phyloP scores from a whole-genome alignment of 2,888 invertebrate genomes.

The Eupithecia vulgata region DNA sequence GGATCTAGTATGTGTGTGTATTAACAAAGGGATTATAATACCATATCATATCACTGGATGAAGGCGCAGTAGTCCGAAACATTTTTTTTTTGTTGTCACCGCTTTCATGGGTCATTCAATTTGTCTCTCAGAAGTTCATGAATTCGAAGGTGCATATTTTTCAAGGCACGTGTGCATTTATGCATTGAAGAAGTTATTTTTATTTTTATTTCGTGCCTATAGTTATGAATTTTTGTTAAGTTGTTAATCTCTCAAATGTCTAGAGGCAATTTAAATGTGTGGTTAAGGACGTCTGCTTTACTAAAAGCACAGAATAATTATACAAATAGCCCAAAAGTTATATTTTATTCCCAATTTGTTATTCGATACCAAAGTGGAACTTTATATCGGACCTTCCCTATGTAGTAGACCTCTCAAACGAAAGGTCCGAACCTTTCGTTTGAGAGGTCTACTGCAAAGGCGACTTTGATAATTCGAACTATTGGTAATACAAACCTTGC shows the following conservation, averaged over 20 bases:
- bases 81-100: not conserved
- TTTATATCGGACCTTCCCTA: conserved; percentile 10
- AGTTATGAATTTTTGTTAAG: too few species aligned
- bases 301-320: too few species aligned
- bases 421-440: conserved; percentile 12
- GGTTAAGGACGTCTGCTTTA: too few species aligned
- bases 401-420: too few species aligned
- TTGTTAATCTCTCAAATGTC: too few species aligned
- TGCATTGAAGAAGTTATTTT: too few species aligned
- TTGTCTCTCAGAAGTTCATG: too few species aligned
- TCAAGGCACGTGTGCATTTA: not conserved
- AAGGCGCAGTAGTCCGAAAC: not conserved
- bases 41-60: not conserved
- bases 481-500: conserved; percentile 54
- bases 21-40: too few species aligned
- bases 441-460: conserved; percentile 36
- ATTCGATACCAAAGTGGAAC: not conserved
- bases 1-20: too few species aligned
- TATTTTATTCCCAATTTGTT: not conserved
- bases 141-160: not conserved
- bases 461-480: conserved; percentile 56
- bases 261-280: too few species aligned
- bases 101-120: not conserved
- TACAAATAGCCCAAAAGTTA: too few species aligned
- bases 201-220: too few species aligned